Conservation (phyloP, 2,113 vertebrate species). For the Scytalopus superciliaris region DNA sequence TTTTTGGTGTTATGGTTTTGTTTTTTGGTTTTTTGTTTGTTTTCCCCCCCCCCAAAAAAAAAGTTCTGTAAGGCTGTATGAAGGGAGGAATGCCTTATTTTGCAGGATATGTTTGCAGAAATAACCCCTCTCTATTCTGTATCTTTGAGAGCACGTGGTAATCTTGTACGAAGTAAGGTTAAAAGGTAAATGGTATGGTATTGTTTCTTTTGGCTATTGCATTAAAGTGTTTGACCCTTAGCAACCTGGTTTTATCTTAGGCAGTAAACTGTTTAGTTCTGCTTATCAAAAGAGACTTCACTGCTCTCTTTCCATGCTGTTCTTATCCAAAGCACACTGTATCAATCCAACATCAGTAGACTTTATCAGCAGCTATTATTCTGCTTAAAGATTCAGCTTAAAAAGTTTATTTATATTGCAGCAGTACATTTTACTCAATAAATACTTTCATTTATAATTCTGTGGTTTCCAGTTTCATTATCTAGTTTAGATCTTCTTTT, state of each 20-base stretch:
- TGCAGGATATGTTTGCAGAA: slow-evolving; percentile 46
- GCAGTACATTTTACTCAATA: background rate
- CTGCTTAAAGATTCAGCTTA: background rate
- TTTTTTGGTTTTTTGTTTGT: too few relatives aligned
- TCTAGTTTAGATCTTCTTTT: background rate
- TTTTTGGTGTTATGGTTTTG: background rate
- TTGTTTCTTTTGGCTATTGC: slow-evolving; percentile 58
- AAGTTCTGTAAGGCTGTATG: background rate
- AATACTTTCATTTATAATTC: background rate
- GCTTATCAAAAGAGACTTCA: slow-evolving; percentile 61
- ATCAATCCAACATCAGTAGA: slow-evolving; percentile 17
- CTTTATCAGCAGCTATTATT: slow-evolving; percentile 20
- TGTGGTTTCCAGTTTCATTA: slow-evolving; percentile 21
- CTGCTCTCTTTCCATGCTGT: slow-evolving; percentile 37
- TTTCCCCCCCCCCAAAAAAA: background rate
- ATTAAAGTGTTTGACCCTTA: slow-evolving; percentile 42
- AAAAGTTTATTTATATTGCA: background rate
- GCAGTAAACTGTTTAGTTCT: slow-evolving; percentile 50
- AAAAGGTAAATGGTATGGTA: slow-evolving; percentile 48
- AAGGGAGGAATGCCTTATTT: slow-evolving; percentile 42
- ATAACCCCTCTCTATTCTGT: slow-evolving; percentile 12
- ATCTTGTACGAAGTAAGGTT: slow-evolving; percentile 35
- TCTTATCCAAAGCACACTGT: slow-evolving; percentile 49
- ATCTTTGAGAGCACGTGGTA: slow-evolving; percentile 31
- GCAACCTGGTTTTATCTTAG: slow-evolving; percentile 62